Evolutionary conservation across 1,140 invertebrate species (phyloP).

Genomic region (Apis dorsata): DNA sequence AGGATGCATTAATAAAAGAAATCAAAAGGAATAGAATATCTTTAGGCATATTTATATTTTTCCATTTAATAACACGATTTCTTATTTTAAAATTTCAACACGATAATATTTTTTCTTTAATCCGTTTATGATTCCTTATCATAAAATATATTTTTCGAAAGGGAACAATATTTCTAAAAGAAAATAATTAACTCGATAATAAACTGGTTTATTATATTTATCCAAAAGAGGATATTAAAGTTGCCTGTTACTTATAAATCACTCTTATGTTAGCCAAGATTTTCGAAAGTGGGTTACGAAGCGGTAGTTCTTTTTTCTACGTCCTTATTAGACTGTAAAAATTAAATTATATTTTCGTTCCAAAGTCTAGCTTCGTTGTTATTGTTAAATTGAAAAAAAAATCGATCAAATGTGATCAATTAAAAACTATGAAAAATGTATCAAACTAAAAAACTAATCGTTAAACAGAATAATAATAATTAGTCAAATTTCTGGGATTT

Average conservation of each 20-base stretch:
- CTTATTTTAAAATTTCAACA: too few species aligned
- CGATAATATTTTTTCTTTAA: too few species aligned
- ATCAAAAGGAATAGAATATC: background rate
- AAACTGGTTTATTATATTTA: background rate
- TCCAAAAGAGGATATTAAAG: background rate
- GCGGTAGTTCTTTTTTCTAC: background rate
- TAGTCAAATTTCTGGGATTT: too few species aligned
- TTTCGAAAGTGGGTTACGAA: background rate
- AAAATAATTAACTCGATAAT: background rate
- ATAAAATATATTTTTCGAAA: background rate
- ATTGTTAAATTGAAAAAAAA: background rate
- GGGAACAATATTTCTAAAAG: background rate
- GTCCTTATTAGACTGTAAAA: background rate
- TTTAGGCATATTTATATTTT: background rate
- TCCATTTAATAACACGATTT: too few species aligned
- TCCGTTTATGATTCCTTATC: too few species aligned
- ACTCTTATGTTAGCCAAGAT: background rate
- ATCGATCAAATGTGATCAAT: background rate
- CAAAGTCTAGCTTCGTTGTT: background rate
- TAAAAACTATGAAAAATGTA: background rate
- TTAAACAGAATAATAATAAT: too few species aligned
- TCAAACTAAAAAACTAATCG: too few species aligned
- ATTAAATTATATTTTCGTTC: background rate
- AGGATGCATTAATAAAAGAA: background rate
- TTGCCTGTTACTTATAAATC: background rate